phyloP scores from a whole-genome alignment of 2,888 invertebrate species.

The Pomacea canaliculata region DNA sequence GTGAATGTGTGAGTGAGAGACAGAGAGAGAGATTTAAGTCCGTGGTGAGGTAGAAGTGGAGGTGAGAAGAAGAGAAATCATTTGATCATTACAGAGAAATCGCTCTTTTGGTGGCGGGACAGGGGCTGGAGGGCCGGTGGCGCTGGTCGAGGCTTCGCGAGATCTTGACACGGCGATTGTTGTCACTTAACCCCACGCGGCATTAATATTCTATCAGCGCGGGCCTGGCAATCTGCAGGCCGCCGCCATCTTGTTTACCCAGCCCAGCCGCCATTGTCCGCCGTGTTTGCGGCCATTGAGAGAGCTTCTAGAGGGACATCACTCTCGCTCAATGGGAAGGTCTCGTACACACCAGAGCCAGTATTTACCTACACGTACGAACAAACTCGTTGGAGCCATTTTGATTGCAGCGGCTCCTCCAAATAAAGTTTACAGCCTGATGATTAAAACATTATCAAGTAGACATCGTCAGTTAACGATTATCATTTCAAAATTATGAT shows the following conservation, averaged over 20 bases:
- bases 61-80: constrained; percentile 19
- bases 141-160: constrained; percentile 5
- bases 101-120: constrained; percentile 14
- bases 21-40: neutral
- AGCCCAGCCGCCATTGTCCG: constrained; percentile 19
- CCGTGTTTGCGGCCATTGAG: constrained; percentile 25
- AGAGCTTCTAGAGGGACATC: constrained; percentile 20
- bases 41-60: neutral
- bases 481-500: too few relatives aligned
- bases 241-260: constrained; percentile 28
- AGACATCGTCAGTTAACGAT: neutral
- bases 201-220: constrained; percentile 24
- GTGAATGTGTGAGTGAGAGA: neutral
- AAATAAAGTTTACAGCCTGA: constrained; percentile 16
- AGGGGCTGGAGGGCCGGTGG: neutral
- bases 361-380: constrained; percentile 27
- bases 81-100: constrained; percentile 26
- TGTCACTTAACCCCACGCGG: constrained; percentile 27
- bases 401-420: constrained; percentile 16
- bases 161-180: constrained; percentile 10
- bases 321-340: constrained; percentile 16
- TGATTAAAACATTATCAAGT: constrained; percentile 18
- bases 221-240: constrained; percentile 18
- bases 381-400: constrained; percentile 28
- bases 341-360: constrained; percentile 7